A percentile compares a stretch with the other conserved stretches of the same genome.
phyloP scores from a whole-genome alignment of 2,113 vertebrate species.

The Callocephalon fimbriatum region DNA sequence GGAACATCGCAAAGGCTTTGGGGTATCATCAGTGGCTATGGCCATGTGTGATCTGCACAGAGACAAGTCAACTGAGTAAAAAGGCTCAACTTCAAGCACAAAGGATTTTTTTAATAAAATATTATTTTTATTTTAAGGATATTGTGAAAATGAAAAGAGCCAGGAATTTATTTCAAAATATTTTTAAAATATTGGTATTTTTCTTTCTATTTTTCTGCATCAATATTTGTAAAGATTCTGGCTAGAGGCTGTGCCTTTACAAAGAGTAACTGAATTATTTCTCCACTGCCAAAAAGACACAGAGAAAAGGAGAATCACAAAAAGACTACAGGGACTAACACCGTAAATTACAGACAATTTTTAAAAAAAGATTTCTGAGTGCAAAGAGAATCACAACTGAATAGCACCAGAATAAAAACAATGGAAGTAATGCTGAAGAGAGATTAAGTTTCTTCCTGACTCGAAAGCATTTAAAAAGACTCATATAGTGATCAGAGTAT shows the following conservation, averaged over 20 bases:
- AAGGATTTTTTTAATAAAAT: neutral
- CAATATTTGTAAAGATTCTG: neutral
- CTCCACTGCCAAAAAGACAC: neutral
- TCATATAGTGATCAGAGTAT: neutral
- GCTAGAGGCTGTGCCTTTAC: neutral
- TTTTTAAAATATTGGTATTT: neutral
- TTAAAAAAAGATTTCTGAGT: neutral
- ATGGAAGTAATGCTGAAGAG: neutral
- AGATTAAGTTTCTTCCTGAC: neutral
- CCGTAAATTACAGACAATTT: neutral
- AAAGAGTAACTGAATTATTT: neutral
- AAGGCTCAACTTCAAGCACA: neutral
- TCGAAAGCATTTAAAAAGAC: neutral
- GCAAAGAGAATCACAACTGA: neutral
- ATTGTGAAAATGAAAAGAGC: neutral
- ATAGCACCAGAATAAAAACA: neutral
- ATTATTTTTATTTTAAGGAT: neutral
- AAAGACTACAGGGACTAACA: neutral
- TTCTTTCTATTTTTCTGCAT: neutral
- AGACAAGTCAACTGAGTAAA: neutral
- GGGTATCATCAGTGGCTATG: neutral
- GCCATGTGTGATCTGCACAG: neutral
- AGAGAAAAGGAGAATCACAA: neutral
- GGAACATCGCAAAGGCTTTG: neutral
- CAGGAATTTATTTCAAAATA: neutral